Percentiles rank a stretch among this genome's conserved stretches.
phyloP scores from a whole-genome alignment of 2,113 vertebrate genomes.

The Equus quagga region DNA sequence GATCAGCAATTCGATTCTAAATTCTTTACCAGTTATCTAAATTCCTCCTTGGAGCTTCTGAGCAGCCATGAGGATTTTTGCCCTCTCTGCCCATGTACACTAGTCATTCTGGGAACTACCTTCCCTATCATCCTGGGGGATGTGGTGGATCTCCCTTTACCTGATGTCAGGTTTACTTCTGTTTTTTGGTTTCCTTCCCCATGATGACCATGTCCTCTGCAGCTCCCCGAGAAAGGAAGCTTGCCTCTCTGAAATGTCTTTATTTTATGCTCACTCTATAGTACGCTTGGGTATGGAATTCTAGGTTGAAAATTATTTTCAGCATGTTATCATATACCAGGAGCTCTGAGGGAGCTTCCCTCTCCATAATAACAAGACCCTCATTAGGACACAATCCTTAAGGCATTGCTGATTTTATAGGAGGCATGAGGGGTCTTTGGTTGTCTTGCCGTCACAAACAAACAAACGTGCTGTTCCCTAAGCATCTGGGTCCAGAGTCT shows the following conservation, averaged over 20 bases:
- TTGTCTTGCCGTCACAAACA: neutral
- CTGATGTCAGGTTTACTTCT: neutral
- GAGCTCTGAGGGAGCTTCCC: neutral
- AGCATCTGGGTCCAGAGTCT: neutral
- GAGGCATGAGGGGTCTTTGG: neutral
- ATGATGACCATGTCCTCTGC: neutral
- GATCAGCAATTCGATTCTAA: neutral
- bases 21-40: neutral
- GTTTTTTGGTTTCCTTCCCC: neutral
- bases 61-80: neutral
- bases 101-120: neutral
- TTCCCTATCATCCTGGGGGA: neutral
- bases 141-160: neutral
- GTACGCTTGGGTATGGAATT: neutral
- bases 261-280: neutral
- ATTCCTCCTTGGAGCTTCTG: neutral
- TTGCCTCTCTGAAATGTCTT: neutral
- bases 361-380: neutral
- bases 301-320: no score
- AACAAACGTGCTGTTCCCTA: neutral
- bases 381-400: neutral
- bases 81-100: neutral
- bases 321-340: neutral
- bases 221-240: neutral
- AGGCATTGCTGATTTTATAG: neutral